Evolutionary conservation across 2,888 invertebrate species (phyloP).

Genomic region (Pediacus dermestoides): DNA sequence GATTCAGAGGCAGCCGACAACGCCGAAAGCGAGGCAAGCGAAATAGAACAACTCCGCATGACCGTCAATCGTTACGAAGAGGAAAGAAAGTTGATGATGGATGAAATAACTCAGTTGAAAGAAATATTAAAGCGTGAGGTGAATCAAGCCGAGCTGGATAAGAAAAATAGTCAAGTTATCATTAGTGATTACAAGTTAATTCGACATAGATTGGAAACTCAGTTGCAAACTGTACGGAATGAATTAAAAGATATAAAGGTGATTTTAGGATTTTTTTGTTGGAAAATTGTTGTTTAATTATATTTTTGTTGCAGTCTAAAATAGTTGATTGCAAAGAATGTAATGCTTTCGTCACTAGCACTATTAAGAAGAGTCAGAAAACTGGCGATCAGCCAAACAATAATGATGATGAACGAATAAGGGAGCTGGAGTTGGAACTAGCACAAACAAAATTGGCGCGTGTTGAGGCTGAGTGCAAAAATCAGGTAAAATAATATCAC

Average conservation of each 20-base stretch:
- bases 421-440: constrained; percentile 90
- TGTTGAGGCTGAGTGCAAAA: constrained; percentile 94
- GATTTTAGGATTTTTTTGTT: constrained; percentile 33
- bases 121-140: constrained; percentile 75
- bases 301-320: constrained; percentile 51
- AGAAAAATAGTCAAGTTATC: constrained; percentile 72
- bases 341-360: constrained; percentile 23
- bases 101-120: constrained; percentile 59
- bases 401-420: constrained; percentile 59
- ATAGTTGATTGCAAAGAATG: constrained; percentile 57
- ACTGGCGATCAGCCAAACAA: constrained; percentile 27
- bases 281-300: background rate
- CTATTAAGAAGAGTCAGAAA: constrained; percentile 30
- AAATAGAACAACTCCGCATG: constrained; percentile 55
- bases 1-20: constrained; percentile 59
- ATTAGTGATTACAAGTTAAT: constrained; percentile 91
- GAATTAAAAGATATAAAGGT: constrained; percentile 65
- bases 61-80: constrained; percentile 69
- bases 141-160: constrained; percentile 68
- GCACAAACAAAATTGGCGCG: constrained; percentile 96
- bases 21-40: constrained; percentile 57
- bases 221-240: constrained; percentile 65
- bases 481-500: constrained; percentile 57
- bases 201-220: constrained; percentile 81
- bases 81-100: constrained; percentile 50